Percentiles rank a stretch among this genome's conserved stretches.
These are phyloP conservation scores for Murina feae DNA, from an alignment of 2,113 vertebrate genomes.

Conservation along the genomic window DNA sequence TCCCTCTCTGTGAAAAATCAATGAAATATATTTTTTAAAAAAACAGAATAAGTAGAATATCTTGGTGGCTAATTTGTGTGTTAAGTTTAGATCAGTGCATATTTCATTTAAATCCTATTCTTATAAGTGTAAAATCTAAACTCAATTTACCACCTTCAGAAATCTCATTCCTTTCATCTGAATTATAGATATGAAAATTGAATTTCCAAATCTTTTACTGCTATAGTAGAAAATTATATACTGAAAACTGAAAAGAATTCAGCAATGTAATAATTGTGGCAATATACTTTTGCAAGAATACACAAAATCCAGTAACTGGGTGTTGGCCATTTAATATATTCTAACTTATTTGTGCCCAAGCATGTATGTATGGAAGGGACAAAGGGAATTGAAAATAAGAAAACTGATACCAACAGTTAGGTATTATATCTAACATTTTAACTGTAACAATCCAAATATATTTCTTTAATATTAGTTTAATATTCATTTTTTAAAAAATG, in stretches of 20 bases:
- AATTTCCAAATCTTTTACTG: neutral
- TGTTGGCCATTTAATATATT: neutral
- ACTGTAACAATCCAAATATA: neutral
- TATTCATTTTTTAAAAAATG: neutral
- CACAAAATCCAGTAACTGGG: neutral
- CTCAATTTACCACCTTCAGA: neutral
- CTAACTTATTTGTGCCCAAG: neutral
- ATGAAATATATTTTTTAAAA: too few species aligned
- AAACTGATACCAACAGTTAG: neutral
- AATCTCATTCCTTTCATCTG: neutral
- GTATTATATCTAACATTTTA: neutral
- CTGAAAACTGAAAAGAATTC: neutral
- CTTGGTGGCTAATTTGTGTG: neutral
- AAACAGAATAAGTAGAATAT: neutral
- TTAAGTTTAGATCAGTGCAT: neutral
- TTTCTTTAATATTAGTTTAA: slow-evolving; percentile 9
- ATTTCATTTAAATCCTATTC: neutral
- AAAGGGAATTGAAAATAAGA: neutral
- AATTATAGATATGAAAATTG: neutral
- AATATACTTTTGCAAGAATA: neutral
- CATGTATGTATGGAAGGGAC: neutral
- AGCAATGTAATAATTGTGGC: neutral
- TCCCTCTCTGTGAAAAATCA: too few species aligned
- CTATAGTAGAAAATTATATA: neutral
- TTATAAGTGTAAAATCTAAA: neutral